phyloP scores from a whole-genome alignment of 2,888 invertebrate genomes.

The Nemapogon koenigi region DNA sequence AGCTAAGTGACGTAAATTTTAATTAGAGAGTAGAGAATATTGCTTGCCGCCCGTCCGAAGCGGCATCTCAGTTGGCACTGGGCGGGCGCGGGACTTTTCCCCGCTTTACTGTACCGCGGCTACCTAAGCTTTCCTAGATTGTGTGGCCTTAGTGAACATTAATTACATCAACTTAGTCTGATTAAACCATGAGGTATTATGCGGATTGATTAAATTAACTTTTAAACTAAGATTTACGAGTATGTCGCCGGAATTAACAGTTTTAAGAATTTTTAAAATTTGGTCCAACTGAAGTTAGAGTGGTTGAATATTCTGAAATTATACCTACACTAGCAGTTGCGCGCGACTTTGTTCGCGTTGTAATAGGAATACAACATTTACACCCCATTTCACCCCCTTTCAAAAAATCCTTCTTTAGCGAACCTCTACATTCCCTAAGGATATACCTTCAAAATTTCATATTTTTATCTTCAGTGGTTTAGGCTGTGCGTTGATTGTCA shows the following conservation, averaged over 20 bases:
- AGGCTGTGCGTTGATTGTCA: too few relatives aligned
- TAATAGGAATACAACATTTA: too few relatives aligned
- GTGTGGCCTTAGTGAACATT: conserved; percentile 63
- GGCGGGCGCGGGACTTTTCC: conserved; percentile 14
- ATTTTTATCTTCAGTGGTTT: too few relatives aligned
- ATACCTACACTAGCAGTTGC: too few relatives aligned
- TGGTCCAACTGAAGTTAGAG: too few relatives aligned
- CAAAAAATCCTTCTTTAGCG: too few relatives aligned
- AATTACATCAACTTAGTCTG: conserved; percentile 64
- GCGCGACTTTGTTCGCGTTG: too few relatives aligned
- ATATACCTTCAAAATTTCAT: too few relatives aligned
- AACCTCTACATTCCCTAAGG: too few relatives aligned
- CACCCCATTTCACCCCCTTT: too few relatives aligned
- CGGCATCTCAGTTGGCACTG: conserved; percentile 44
- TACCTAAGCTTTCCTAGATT: conserved; percentile 57
- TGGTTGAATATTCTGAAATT: too few relatives aligned
- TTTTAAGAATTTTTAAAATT: background rate
- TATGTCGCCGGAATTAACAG: conserved; percentile 7
- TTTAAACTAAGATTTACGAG: conserved; percentile 62
- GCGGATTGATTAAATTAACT: conserved; percentile 64
- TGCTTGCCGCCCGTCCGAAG: conserved; percentile 31
- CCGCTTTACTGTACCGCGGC: conserved; percentile 10
- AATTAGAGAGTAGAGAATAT: conserved; percentile 25
- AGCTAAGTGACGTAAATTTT: conserved; percentile 40
- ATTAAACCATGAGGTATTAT: conserved; percentile 65